Conservation (phyloP, 2,888 invertebrate species). For the Pandemis heparana region DNA sequence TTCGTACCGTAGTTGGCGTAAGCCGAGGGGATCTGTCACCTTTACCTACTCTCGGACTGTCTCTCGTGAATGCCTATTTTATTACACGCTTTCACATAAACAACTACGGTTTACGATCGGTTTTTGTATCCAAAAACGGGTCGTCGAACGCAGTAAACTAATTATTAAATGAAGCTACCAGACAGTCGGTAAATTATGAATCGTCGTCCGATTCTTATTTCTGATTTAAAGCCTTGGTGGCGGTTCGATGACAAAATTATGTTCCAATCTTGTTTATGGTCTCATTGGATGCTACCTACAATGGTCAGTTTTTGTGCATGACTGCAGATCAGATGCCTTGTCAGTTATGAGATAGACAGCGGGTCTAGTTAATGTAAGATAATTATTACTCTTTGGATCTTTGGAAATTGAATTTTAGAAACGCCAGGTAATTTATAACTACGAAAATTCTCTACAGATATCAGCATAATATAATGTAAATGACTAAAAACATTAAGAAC, state of each 20-base stretch:
- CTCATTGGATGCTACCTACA: constrained; percentile 40
- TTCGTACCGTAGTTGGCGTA: constrained; percentile 84
- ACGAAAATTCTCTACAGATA: not conserved
- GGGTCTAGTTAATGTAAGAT: not conserved
- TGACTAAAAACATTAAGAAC: not conserved
- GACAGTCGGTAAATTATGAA: constrained; percentile 56
- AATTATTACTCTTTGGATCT: constrained; percentile 1
- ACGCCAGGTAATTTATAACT: not conserved
- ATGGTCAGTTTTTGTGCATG: constrained; percentile 42
- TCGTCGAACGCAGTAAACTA: constrained; percentile 63
- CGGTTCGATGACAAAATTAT: constrained; percentile 45
- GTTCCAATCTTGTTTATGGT: constrained; percentile 42
- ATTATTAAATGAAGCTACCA: constrained; percentile 67
- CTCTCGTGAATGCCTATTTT: constrained; percentile 72
- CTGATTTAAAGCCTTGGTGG: constrained; percentile 44
- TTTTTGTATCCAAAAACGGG: constrained; percentile 50
- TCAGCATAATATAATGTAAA: too few species aligned
- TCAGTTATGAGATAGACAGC: not conserved
- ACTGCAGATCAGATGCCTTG: constrained; percentile 22
- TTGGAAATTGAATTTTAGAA: not conserved
- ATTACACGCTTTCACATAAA: constrained; percentile 75
- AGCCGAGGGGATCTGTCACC: constrained; percentile 81
- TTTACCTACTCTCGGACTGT: constrained; percentile 70
- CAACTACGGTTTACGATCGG: constrained; percentile 47
- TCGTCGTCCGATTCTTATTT: constrained; percentile 39